Evolutionary conservation across 2,797 vertebrate genomes (phyloP).

Genomic region (Hoplostethus atlanticus): DNA sequence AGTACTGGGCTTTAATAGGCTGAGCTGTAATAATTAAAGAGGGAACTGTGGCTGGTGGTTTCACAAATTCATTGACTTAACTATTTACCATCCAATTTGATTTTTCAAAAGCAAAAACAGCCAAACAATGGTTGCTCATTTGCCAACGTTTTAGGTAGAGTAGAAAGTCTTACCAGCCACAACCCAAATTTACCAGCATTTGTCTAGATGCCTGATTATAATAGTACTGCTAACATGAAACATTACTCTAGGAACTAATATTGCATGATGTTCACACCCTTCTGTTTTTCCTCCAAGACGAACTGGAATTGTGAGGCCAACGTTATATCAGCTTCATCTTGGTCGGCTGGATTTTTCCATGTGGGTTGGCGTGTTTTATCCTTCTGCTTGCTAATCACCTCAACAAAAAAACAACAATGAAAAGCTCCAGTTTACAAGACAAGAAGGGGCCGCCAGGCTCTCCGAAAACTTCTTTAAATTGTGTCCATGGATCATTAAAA

Average conservation of each 20-base stretch:
- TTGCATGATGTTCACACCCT: conserved; percentile 39
- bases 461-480: conserved; percentile 14
- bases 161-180: background rate
- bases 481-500: conserved; percentile 1
- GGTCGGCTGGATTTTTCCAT: conserved; percentile 69
- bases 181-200: conserved; percentile 17
- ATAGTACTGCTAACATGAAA: conserved; percentile 20
- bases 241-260: conserved; percentile 19
- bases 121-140: conserved; percentile 9
- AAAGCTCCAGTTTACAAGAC: conserved; percentile 41
- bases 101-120: conserved; percentile 27
- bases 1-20: background rate
- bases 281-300: conserved; percentile 46
- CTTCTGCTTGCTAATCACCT: conserved; percentile 60
- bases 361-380: conserved; percentile 60
- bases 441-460: conserved; percentile 12
- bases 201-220: conserved; percentile 14
- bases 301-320: conserved; percentile 62
- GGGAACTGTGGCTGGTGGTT: background rate
- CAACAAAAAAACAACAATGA: conserved; percentile 61
- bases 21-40: background rate
- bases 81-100: conserved; percentile 11
- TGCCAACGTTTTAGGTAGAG: conserved; percentile 13
- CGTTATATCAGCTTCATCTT: conserved; percentile 72
- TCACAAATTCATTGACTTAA: background rate